phyloP scores from a whole-genome alignment of 2,113 vertebrate genomes.

The Melospiza georgiana region DNA sequence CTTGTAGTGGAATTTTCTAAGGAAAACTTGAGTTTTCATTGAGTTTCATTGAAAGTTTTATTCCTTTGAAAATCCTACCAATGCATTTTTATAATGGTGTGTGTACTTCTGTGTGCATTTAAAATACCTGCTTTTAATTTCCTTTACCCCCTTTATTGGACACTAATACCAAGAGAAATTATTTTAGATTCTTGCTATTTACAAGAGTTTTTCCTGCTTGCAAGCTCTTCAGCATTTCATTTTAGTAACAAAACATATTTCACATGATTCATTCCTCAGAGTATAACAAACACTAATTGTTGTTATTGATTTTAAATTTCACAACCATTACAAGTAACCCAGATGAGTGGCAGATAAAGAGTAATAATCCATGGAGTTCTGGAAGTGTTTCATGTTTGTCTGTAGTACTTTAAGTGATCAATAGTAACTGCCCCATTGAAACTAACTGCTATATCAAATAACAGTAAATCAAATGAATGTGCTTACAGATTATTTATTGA shows the following conservation, averaged over 20 bases:
- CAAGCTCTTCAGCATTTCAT: slow-evolving; percentile 39
- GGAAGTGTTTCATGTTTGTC: slow-evolving; percentile 83
- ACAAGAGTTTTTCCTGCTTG: background rate
- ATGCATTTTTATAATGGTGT: background rate
- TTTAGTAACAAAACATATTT: slow-evolving; percentile 73
- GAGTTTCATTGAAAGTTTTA: background rate
- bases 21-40: background rate
- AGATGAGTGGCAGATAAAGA: slow-evolving; percentile 85
- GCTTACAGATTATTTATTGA: slow-evolving; percentile 88
- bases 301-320: slow-evolving; percentile 86
- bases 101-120: background rate
- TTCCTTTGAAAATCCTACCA: background rate
- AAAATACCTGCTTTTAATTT: background rate
- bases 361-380: slow-evolving; percentile 84
- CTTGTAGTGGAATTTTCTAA: background rate
- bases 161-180: background rate
- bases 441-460: slow-evolving; percentile 88
- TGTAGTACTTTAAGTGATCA: slow-evolving; percentile 85
- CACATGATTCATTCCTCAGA: slow-evolving; percentile 72
- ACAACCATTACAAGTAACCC: slow-evolving; percentile 81
- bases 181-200: background rate
- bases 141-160: background rate
- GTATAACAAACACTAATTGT: slow-evolving; percentile 79
- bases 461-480: slow-evolving; percentile 87
- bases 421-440: slow-evolving; percentile 89